These are phyloP conservation scores for Craseonycteris thonglongyai DNA, from an alignment of 2,113 vertebrate species.

Conservation along the genomic window DNA sequence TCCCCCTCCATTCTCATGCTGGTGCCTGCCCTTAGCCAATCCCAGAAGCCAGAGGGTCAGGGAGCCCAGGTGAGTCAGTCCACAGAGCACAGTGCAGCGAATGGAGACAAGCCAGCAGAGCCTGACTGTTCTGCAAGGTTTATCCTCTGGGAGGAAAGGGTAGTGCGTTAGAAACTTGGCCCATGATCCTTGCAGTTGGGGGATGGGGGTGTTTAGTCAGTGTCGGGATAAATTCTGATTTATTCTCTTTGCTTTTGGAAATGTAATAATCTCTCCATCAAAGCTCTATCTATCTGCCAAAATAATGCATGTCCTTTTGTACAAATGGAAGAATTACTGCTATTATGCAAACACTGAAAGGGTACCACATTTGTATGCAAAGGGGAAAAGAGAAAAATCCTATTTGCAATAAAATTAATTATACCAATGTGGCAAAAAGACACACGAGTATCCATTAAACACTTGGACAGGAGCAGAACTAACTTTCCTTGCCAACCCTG, in stretches of 20 bases:
- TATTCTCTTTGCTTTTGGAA: conserved; percentile 71
- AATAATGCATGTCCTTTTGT: conserved; percentile 72
- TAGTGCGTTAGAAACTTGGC: conserved; percentile 20
- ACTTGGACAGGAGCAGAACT: conserved; percentile 58
- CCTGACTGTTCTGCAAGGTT: neutral
- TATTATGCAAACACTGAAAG: conserved; percentile 73
- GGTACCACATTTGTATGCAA: conserved; percentile 63
- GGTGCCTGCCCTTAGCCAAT: neutral
- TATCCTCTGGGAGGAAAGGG: neutral
- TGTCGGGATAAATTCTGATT: conserved; percentile 65
- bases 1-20: neutral
- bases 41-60: neutral
- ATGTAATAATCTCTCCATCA: conserved; percentile 75
- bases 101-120: neutral
- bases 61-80: neutral
- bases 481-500: conserved; percentile 63
- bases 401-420: conserved; percentile 73
- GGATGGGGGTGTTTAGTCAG: conserved; percentile 44
- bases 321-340: conserved; percentile 69
- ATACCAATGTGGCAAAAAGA: conserved; percentile 66
- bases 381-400: conserved; percentile 60
- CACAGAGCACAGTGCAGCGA: neutral
- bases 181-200: neutral
- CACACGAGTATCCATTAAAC: conserved; percentile 69
- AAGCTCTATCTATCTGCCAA: conserved; percentile 72